phyloP scores from a whole-genome alignment of 2,888 invertebrate genomes.

The Meteorus cinctellus region DNA sequence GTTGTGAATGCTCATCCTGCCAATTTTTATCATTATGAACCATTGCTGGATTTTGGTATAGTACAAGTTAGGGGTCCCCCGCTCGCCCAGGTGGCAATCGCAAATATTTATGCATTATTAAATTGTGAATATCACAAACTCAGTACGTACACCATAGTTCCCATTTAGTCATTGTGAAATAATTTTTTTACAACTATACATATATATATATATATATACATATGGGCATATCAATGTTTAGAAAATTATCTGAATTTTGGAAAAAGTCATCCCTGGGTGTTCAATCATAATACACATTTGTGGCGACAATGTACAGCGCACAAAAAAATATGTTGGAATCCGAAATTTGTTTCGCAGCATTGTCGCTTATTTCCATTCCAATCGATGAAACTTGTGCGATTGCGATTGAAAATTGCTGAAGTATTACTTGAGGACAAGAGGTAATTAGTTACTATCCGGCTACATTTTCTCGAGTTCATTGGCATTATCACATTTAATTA shows the following conservation, averaged over 20 bases:
- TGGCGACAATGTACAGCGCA: conserved; percentile 86
- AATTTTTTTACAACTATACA: not conserved
- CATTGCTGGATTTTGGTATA: conserved; percentile 87
- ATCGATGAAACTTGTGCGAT: conserved; percentile 89
- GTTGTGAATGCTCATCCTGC: conserved; percentile 88
- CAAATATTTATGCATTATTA: conserved; percentile 82
- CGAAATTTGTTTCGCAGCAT: conserved; percentile 84
- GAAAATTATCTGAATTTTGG: conserved; percentile 86
- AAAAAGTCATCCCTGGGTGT: conserved; percentile 82
- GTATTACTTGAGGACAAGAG: conserved; percentile 78
- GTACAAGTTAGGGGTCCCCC: conserved; percentile 86
- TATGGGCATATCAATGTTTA: conserved; percentile 53
- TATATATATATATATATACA: not conserved
- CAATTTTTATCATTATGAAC: conserved; percentile 93
- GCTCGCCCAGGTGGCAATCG: conserved; percentile 80
- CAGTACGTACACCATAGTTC: conserved; percentile 69
- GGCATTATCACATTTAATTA: conserved; percentile 4
- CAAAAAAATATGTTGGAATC: conserved; percentile 81
- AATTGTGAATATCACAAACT: conserved; percentile 85
- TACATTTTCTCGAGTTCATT: not conserved
- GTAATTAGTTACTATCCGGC: conserved; percentile 51
- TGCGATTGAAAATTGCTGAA: conserved; percentile 83
- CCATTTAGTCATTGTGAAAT: not conserved
- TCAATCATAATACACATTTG: conserved; percentile 88
- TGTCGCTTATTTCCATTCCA: conserved; percentile 91